Base-by-base conservation (phyloP, 2,113 vertebrate genomes). In the Eudyptes chrysolophus region DNA sequence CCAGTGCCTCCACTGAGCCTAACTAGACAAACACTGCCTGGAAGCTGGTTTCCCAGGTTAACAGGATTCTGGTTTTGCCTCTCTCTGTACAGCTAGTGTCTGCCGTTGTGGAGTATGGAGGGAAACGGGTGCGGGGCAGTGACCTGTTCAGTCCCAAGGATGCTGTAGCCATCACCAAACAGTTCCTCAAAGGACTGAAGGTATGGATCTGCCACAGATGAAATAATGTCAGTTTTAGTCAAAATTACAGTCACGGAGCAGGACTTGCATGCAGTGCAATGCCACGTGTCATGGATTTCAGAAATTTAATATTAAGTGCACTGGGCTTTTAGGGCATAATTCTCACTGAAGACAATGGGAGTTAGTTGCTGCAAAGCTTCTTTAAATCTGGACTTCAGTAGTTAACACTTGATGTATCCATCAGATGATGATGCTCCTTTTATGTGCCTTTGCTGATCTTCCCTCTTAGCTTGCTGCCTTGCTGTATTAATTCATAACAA, bases 131-230 rank as follows among this genome's bases (percentile, higher is more conserved):
- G 12, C 98, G 99, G 96, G 99, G 99, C 98, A 99, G 99, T 65
- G 99, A 99, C 97, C 99, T 99, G 60, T 99, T 99, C 96, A 98
- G 98, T 13, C 98, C 99, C 11, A 99, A 99, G 87, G 99, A 99
- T 5, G 99, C 99, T 0, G 99, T 99, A 14, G 98, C 99, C 90
- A 99, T 99, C 96, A 99, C 99, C 86, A 99, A 99, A 36, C 99
- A 99, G 97, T 99, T 99, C 95, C 99, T 99, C 95, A 99, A 99
- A 97, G 99, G 99, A 46, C 95, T 99, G 44, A 99, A 99, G 99
- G 99, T 99, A 98, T 1, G 20, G 13, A 46, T 49, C 30, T 69
- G 40, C 58, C 18, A 0, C 4, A 6, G 54, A 6, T 40, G 71
- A 49, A 58, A 12, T 0, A 4, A 27, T 7, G 44, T 34, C 17